Percentiles rank a stretch among this genome's conserved stretches.
phyloP scores from a whole-genome alignment of 2,888 invertebrate genomes.

The Sthenelais limicola region DNA sequence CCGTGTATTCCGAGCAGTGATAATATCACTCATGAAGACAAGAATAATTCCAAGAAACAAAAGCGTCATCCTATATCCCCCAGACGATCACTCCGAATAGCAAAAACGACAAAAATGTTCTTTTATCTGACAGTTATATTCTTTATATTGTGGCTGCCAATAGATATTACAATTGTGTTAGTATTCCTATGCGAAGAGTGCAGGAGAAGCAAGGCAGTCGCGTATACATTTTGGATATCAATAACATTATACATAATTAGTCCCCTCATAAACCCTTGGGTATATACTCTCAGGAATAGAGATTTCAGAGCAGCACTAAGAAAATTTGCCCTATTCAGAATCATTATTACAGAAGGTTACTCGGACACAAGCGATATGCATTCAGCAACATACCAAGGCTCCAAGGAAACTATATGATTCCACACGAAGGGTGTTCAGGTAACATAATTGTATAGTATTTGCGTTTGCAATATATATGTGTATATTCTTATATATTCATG shows the following conservation, averaged over 20 bases:
- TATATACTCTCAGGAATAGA: slow-evolving; percentile 19
- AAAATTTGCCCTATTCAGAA: neutral
- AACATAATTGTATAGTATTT: too few species aligned
- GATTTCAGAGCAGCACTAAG: slow-evolving; percentile 11
- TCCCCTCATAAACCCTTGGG: slow-evolving; percentile 30
- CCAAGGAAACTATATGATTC: too few species aligned
- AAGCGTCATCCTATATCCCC: too few species aligned
- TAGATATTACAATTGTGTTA: neutral
- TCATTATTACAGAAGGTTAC: too few species aligned
- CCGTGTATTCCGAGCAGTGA: too few species aligned
- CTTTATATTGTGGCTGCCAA: slow-evolving; percentile 24
- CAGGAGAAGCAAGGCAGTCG: neutral
- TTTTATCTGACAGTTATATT: slow-evolving; percentile 25
- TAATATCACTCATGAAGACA: too few species aligned
- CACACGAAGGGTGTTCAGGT: too few species aligned
- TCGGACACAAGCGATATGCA: too few species aligned
- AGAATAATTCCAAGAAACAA: too few species aligned
- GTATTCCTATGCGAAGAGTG: neutral
- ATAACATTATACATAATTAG: neutral
- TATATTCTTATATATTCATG: too few species aligned
- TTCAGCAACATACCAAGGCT: too few species aligned
- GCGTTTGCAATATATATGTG: too few species aligned
- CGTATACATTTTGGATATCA: neutral
- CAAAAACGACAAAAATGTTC: slow-evolving; percentile 20
- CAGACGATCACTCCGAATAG: neutral